Conservation (phyloP, 1,140 invertebrate genomes). For the Hyphantria cunea region DNA sequence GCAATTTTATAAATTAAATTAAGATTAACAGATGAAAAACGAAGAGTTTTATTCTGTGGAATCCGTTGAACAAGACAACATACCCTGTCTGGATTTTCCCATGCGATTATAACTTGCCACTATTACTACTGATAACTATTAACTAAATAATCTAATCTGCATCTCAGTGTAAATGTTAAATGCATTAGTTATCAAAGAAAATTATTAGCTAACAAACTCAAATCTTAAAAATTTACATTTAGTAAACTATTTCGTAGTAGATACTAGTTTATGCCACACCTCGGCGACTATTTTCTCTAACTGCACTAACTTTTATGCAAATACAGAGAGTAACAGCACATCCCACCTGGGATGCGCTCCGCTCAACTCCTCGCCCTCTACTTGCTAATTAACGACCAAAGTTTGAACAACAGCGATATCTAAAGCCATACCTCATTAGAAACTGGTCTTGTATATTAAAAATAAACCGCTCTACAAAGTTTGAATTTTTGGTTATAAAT, state of each 20-base stretch:
- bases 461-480: conserved; percentile 28
- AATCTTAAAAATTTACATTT: no score
- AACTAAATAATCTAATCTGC: no score
- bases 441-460: conserved; percentile 28
- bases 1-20: no score
- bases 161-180: no score
- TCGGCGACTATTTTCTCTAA: conserved; percentile 34
- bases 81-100: no score
- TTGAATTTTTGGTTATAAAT: conserved; percentile 12
- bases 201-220: no score
- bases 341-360: conserved; percentile 43
- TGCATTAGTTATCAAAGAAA: no score
- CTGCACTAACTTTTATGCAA: conserved; percentile 52
- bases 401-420: conserved; percentile 41
- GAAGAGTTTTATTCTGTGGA: no score
- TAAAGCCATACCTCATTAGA: conserved; percentile 40
- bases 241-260: conserved; percentile 1
- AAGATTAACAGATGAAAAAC: no score
- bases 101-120: no score
- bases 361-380: conserved; percentile 31
- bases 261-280: conserved; percentile 23
- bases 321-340: conserved; percentile 39
- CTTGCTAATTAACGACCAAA: conserved; percentile 52
- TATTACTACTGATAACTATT: no score
- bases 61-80: no score